Conservation (phyloP, 2,888 invertebrate species). For the Seladonia tumulorum region DNA sequence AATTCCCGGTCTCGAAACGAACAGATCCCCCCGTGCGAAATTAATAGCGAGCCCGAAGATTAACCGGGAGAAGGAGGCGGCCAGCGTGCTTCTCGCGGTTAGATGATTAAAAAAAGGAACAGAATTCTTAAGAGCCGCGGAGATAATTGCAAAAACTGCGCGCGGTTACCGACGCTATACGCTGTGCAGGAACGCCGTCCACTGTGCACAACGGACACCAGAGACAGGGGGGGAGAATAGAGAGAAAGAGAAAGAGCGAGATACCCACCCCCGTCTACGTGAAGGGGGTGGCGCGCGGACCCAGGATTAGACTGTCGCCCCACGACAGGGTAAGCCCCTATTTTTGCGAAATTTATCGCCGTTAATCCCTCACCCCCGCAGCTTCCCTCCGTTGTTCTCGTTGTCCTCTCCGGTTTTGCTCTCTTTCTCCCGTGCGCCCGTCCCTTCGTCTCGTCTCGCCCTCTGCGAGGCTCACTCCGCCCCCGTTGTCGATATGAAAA, state of each 20-base stretch:
- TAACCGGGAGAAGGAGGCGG: conserved; percentile 26
- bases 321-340: conserved; percentile 84
- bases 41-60: conserved; percentile 50
- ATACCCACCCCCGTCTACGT: conserved; percentile 62
- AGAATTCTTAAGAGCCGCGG: conserved; percentile 69
- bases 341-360: conserved; percentile 84
- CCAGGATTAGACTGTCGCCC: conserved; percentile 84
- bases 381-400: conserved; percentile 68
- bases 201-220: conserved; percentile 62
- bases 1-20: conserved; percentile 15
- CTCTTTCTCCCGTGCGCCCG: conserved; percentile 67
- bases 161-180: conserved; percentile 38
- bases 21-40: conserved; percentile 46
- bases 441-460: conserved; percentile 58
- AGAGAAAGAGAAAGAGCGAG: neutral
- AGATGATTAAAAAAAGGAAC: conserved; percentile 58
- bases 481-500: conserved; percentile 55
- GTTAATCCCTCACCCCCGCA: conserved; percentile 82
- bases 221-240: conserved; percentile 44
- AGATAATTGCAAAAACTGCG: conserved; percentile 80
- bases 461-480: conserved; percentile 23
- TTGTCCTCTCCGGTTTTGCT: conserved; percentile 67
- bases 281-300: conserved; percentile 73
- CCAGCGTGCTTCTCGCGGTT: neutral
- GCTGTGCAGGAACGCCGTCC: conserved; percentile 44